A percentile compares a stretch with the other conserved stretches of the same genome.
Conservation (phyloP, 2,113 vertebrate species). For the human (Homo sapiens) region DNA sequence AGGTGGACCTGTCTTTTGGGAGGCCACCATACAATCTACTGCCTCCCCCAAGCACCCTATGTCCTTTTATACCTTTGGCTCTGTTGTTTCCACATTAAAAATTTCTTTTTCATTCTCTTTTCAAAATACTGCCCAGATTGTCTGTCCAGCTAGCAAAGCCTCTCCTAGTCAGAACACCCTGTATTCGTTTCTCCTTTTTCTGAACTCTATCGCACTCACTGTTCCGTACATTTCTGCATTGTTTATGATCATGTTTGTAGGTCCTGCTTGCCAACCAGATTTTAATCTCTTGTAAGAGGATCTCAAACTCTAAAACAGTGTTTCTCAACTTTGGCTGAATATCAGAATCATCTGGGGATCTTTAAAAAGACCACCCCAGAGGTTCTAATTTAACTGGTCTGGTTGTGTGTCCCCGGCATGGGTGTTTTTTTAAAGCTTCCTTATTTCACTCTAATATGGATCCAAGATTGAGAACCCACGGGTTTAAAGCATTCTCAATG, state of each 20-base stretch:
- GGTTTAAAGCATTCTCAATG: conserved; percentile 34
- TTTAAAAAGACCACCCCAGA: conserved; percentile 22
- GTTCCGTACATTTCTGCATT: conserved; percentile 12
- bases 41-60: neutral
- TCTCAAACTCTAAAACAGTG: neutral
- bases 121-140: neutral
- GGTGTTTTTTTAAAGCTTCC: neutral
- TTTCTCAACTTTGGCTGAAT: neutral
- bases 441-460: neutral
- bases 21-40: neutral
- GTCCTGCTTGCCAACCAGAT: conserved; percentile 10
- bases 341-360: neutral
- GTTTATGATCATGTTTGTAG: neutral
- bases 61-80: neutral
- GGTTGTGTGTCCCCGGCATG: neutral
- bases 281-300: conserved; percentile 38
- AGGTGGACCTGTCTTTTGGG: neutral
- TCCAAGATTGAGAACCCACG: neutral
- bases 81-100: neutral
- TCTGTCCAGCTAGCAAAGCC: neutral
- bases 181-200: neutral
- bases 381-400: neutral
- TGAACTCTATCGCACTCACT: neutral
- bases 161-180: neutral
- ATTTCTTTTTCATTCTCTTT: conserved; percentile 7